Base-by-base conservation (phyloP, 1,140 invertebrate species). In the Chironomus tepperi region DNA sequence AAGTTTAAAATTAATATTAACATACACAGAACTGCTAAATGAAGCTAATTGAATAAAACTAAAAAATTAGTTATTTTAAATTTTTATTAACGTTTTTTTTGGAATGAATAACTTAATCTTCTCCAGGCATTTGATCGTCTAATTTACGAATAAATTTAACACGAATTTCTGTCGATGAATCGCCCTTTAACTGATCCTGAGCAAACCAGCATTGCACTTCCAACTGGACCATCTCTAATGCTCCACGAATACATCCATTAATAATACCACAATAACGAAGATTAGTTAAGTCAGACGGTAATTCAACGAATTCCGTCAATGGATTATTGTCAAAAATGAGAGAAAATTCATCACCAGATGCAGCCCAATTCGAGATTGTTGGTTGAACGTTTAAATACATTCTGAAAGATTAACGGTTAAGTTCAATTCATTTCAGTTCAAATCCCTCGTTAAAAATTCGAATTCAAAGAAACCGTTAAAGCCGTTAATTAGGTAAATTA, bases 101-200 rank as follows among this genome's bases (percentile, higher is more conserved):
- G 43, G 43, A 47, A 34, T 34, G 24, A 15, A 57, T 15, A 12
- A 74, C 73, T 85, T 91, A 98, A 85, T 99, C 97, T 87, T 99
- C 97, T 74, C 97, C 97, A 74, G 97, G 97, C 79, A 99, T 93
- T 21, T 96, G 95, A 86, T 99, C 98, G 85, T 99, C 96, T 79
- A 99, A 85, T 84, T 94, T 89, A 82, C 95, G 92, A 73, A 98
- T 91, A 83, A 98, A 98, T 83, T 98, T 98, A 1, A 99, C 90
- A 81, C 96, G 85, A 64, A 99, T 85, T 86, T 99, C 98, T 75
- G 96, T 99, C 10, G 91, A 87, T 79, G 89, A 90, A 84, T 99
- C 97, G 75, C 97, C 97, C 85, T 97, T 98, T 42, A 99, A 83
- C 77, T 96, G 94, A 85, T 99, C 98, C 85, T 98, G 89, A 3